These are phyloP conservation scores for Coreoperca whiteheadi DNA, from an alignment of 2,113 vertebrate genomes.

Conservation along the genomic window DNA sequence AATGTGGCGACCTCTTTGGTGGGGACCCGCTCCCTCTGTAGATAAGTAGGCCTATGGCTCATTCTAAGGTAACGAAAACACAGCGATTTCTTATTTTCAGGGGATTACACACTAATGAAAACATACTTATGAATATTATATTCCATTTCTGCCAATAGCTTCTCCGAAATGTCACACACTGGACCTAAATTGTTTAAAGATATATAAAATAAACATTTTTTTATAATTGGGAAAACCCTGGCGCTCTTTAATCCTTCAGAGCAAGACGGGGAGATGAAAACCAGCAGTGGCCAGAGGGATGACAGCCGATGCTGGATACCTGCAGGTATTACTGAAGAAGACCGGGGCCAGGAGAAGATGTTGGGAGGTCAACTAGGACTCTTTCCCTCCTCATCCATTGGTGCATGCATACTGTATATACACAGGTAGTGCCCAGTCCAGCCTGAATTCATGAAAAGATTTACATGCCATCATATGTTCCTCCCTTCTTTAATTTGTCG, in stretches of 20 bases:
- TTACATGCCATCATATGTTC: too few relatives aligned
- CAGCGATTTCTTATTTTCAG: too few relatives aligned
- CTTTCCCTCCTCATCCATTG: not conserved
- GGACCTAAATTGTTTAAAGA: not conserved
- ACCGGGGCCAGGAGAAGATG: not conserved
- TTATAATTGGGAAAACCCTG: not conserved
- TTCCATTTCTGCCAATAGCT: too few relatives aligned
- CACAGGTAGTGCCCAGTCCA: not conserved
- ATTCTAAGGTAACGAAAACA: too few relatives aligned
- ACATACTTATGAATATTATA: too few relatives aligned
- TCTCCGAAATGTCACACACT: too few relatives aligned
- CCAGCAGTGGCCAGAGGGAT: not conserved
- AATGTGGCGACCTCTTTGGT: too few relatives aligned
- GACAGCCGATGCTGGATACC: not conserved
- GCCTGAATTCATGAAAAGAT: too few relatives aligned
- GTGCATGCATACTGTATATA: not conserved
- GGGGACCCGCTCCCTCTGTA: too few relatives aligned
- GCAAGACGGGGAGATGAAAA: slow-evolving; percentile 11
- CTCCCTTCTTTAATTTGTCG: not conserved
- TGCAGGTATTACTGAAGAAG: not conserved
- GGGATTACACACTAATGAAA: too few relatives aligned
- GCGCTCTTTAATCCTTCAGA: slow-evolving; percentile 10
- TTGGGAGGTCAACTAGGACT: not conserved
- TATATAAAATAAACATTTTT: not conserved
- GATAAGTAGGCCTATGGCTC: too few relatives aligned